phyloP scores from a whole-genome alignment of 1,140 invertebrate species.

The Apocrypta bakeri region DNA sequence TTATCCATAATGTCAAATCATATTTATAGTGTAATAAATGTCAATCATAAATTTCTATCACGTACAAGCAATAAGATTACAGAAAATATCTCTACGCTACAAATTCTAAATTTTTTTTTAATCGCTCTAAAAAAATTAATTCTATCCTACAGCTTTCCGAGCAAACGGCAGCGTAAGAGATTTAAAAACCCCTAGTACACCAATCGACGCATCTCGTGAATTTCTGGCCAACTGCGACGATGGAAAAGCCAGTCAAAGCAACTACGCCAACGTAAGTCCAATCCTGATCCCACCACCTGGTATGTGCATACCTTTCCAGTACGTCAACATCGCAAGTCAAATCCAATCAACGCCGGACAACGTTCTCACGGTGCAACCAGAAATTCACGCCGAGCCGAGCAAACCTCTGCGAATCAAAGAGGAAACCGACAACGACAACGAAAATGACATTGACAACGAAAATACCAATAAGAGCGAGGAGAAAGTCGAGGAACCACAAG shows the following conservation, averaged over 20 bases:
- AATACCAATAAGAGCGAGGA: constrained; percentile 31
- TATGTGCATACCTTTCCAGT: constrained; percentile 66
- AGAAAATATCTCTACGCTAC: too few species aligned
- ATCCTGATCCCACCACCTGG: constrained; percentile 58
- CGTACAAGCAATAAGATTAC: too few species aligned
- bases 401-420: constrained; percentile 7
- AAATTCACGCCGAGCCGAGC: constrained; percentile 25
- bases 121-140: background rate
- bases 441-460: background rate
- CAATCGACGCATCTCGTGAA: background rate
- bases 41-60: too few species aligned
- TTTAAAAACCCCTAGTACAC: constrained; percentile 21
- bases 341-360: background rate
- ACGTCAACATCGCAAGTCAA: constrained; percentile 57
- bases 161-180: constrained; percentile 48
- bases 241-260: constrained; percentile 30
- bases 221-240: background rate
- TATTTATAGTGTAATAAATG: too few species aligned
- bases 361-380: constrained; percentile 32
- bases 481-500: constrained; percentile 2
- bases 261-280: constrained; percentile 60
- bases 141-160: constrained; percentile 55
- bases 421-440: background rate
- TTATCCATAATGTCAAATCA: too few species aligned
- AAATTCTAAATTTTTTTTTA: too few species aligned